Conservation (phyloP, 1,140 invertebrate species). For the Ceratosolen fusciceps region DNA sequence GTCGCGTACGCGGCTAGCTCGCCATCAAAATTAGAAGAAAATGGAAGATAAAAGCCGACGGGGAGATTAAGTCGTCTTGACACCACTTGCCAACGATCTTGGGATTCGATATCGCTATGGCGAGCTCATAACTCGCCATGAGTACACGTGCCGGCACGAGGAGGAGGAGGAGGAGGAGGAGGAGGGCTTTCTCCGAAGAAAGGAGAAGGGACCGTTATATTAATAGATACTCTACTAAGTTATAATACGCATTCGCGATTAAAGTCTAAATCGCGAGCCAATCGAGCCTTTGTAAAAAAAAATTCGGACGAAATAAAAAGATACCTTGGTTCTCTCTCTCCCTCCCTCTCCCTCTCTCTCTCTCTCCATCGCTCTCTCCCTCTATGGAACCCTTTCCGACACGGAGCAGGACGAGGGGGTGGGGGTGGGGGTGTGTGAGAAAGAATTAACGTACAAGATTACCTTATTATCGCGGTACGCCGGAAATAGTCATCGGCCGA, state of each 20-base stretch:
- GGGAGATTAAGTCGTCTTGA: slow-evolving; percentile 56
- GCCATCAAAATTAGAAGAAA: slow-evolving; percentile 40
- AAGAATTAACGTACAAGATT: no score
- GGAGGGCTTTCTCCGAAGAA: no score
- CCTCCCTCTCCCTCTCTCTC: no score
- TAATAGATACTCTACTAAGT: slow-evolving; percentile 37
- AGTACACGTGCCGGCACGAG: slow-evolving; percentile 25
- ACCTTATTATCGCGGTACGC: no score
- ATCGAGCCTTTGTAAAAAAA: no score
- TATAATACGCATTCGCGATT: not conserved
- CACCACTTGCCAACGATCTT: slow-evolving; percentile 56
- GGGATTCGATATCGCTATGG: slow-evolving; percentile 57
- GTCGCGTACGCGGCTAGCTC: not conserved
- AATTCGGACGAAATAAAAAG: no score
- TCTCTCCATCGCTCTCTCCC: no score
- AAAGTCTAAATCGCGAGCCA: slow-evolving; percentile 37
- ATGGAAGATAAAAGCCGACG: slow-evolving; percentile 42
- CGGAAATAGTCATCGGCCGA: not conserved
- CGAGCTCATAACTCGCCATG: not conserved
- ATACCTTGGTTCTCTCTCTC: no score
- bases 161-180: not conserved
- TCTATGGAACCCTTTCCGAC: no score
- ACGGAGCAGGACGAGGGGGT: no score
- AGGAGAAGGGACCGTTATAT: no score
- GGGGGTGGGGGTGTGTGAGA: no score